Percentiles rank a stretch among this genome's conserved stretches.
Conservation (phyloP, 2,888 invertebrate genomes). For the Hydroisotoma schaefferi region DNA sequence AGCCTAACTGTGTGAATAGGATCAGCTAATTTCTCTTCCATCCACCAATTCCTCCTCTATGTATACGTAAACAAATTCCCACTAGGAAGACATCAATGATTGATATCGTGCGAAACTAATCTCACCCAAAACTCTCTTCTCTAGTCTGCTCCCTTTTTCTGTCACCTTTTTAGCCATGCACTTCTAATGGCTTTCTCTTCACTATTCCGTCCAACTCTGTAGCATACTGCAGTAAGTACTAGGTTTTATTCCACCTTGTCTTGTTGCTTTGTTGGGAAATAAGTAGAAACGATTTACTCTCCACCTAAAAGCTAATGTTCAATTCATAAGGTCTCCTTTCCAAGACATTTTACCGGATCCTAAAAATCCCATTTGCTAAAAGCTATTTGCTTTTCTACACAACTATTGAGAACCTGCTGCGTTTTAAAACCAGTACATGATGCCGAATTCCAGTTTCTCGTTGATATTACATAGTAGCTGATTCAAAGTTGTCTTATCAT, state of each 20-base stretch:
- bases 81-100: slow-evolving; percentile 45
- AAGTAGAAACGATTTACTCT: not conserved
- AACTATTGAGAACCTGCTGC: too few relatives aligned
- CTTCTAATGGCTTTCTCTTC: slow-evolving; percentile 4
- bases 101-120: slow-evolving; percentile 43
- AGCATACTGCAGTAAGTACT: too few relatives aligned
- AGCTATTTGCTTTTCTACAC: not conserved
- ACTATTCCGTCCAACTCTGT: not conserved
- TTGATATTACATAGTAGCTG: too few relatives aligned
- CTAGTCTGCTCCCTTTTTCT: slow-evolving; percentile 20
- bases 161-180: slow-evolving; percentile 27
- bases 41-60: slow-evolving; percentile 3
- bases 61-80: slow-evolving; percentile 44
- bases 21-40: slow-evolving; percentile 17
- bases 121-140: slow-evolving; percentile 25
- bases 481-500: too few relatives aligned
- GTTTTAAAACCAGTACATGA: too few relatives aligned
- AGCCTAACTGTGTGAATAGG: slow-evolving; percentile 17
- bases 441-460: too few relatives aligned
- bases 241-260: not conserved
- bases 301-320: not conserved
- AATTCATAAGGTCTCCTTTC: not conserved
- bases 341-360: not conserved
- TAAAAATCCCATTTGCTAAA: slow-evolving; percentile 9
- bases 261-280: not conserved